Conservation (phyloP, 2,888 invertebrate species). For the Caenorhabditis sulstoni region DNA sequence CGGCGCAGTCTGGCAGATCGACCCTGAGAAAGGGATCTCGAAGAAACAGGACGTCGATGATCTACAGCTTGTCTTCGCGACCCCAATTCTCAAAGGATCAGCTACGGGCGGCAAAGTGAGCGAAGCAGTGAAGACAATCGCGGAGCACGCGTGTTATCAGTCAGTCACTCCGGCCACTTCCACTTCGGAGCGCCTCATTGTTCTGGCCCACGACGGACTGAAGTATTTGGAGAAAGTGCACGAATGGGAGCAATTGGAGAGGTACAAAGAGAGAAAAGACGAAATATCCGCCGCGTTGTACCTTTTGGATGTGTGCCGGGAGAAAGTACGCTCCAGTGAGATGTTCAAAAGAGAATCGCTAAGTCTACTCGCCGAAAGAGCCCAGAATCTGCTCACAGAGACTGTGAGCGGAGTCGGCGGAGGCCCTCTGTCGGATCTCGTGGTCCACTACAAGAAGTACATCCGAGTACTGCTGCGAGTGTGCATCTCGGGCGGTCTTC, state of each 20-base stretch:
- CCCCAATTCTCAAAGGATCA: slow-evolving; percentile 82
- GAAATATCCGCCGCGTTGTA: slow-evolving; percentile 63
- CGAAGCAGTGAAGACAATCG: slow-evolving; percentile 85
- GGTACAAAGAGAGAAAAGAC: slow-evolving; percentile 68
- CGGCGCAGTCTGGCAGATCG: slow-evolving; percentile 57
- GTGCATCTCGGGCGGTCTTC: slow-evolving; percentile 55
- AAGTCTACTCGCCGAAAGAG: slow-evolving; percentile 36
- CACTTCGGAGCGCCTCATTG: slow-evolving; percentile 51
- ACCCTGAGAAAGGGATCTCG: slow-evolving; percentile 66
- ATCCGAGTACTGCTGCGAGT: slow-evolving; percentile 70
- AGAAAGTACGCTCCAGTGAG: slow-evolving; percentile 41
- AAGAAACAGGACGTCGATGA: slow-evolving; percentile 77
- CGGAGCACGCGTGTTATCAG: slow-evolving; percentile 75
- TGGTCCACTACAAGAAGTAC: slow-evolving; percentile 74
- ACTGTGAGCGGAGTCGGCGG: slow-evolving; percentile 66
- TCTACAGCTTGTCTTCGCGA: slow-evolving; percentile 82
- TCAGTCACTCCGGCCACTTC: slow-evolving; percentile 60
- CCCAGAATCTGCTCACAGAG: slow-evolving; percentile 22
- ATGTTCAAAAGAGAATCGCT: slow-evolving; percentile 37
- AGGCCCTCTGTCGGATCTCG: slow-evolving; percentile 66
- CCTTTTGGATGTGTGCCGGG: slow-evolving; percentile 64
- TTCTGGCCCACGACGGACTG: slow-evolving; percentile 69
- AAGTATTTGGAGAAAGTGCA: slow-evolving; percentile 61
- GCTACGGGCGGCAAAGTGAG: slow-evolving; percentile 96
- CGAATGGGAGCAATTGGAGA: slow-evolving; percentile 72